phyloP scores from a whole-genome alignment of 2,888 invertebrate genomes.

The Trissolcus brochymenae region DNA sequence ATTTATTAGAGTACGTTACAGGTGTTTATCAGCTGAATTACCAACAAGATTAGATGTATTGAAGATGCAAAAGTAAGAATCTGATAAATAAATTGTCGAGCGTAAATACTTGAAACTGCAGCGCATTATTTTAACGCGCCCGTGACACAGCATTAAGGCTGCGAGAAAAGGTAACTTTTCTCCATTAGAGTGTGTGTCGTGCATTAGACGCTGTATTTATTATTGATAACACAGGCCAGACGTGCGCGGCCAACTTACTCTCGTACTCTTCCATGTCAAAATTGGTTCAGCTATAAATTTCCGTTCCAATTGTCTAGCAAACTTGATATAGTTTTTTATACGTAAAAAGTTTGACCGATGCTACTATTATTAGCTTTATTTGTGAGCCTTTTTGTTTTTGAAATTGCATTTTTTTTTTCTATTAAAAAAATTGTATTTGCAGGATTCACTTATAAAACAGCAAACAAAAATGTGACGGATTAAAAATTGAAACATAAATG shows the following conservation, averaged over 20 bases:
- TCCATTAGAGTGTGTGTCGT: conserved; percentile 20
- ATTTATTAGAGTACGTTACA: no score
- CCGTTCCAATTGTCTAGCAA: background rate
- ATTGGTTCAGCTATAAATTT: background rate
- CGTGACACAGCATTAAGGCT: conserved; percentile 59
- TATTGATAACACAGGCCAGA: conserved; percentile 24
- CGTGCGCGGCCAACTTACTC: background rate
- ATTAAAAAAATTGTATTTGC: no score
- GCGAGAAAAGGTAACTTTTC: conserved; percentile 34
- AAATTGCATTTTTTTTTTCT: no score
- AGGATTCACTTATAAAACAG: no score
- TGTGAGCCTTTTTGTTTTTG: no score
- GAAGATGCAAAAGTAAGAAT: background rate
- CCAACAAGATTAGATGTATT: background rate
- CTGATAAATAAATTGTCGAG: conserved; percentile 3
- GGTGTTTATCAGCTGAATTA: background rate
- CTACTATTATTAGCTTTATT: no score
- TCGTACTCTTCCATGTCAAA: background rate
- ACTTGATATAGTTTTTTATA: background rate
- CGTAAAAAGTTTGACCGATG: no score
- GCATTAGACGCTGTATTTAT: conserved; percentile 29
- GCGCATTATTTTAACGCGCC: conserved; percentile 11
- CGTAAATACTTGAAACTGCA: background rate
- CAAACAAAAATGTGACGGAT: no score
- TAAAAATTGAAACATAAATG: no score